A percentile compares a stretch with the other conserved stretches of the same genome.
Conservation (phyloP, 2,797 vertebrate species). For the Dendrocincla tyrannina region DNA sequence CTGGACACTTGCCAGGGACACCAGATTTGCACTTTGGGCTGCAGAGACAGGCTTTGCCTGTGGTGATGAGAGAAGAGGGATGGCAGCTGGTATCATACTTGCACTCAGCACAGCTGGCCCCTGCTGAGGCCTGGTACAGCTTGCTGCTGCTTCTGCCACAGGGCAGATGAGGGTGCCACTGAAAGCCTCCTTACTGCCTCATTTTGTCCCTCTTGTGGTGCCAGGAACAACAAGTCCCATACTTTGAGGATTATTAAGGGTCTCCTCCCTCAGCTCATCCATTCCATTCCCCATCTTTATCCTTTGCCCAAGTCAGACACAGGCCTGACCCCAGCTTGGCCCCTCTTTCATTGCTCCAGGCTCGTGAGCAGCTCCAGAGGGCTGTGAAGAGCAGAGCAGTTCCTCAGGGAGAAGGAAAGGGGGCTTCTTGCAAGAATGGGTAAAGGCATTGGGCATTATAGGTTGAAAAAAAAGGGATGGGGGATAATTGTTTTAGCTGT, state of each 20-base stretch:
- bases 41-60: not conserved
- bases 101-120: not conserved
- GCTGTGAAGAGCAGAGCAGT: not conserved
- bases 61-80: not conserved
- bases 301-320: not conserved
- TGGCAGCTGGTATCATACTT: not conserved
- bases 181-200: not conserved
- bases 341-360: not conserved
- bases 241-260: not conserved
- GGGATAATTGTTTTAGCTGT: not conserved
- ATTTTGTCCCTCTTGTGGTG: not conserved
- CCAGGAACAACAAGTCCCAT: not conserved
- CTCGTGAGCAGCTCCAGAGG: not conserved
- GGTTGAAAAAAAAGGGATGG: accelerated
- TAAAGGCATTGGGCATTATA: not conserved
- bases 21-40: not conserved
- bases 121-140: not conserved
- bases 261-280: accelerated
- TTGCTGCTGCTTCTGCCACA: not conserved
- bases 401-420: not conserved
- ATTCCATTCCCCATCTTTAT: not conserved
- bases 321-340: not conserved
- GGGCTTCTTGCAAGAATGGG: not conserved
- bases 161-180: too few relatives aligned
- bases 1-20: not conserved